Conservation (phyloP, 2,888 invertebrate species). For the Choristoneura rosaceana region DNA sequence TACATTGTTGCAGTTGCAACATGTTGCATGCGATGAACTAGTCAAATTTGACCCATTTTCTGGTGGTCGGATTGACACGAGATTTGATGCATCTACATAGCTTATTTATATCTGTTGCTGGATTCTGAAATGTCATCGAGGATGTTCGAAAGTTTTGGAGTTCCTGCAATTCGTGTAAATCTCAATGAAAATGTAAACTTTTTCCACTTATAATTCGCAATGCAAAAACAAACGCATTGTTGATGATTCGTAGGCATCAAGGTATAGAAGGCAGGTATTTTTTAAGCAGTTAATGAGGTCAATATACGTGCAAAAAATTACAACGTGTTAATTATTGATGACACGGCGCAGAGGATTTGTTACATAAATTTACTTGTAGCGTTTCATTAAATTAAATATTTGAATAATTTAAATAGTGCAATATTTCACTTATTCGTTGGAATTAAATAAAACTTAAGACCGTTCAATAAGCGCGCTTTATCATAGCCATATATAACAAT, state of each 20-base stretch:
- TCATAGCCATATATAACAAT: neutral
- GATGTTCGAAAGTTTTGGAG: too few species aligned
- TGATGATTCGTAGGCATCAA: neutral
- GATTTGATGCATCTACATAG: too few species aligned
- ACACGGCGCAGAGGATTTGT: neutral
- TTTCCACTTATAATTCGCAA: too few species aligned
- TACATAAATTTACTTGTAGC: neutral
- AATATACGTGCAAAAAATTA: neutral
- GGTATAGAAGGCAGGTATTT: neutral
- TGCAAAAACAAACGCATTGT: too few species aligned
- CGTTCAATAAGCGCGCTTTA: neutral
- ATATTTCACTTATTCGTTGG: neutral
- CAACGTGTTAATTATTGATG: neutral
- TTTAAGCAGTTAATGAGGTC: neutral
- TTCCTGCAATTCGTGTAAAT: too few species aligned
- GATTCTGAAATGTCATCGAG: too few species aligned
- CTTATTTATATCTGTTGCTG: too few species aligned
- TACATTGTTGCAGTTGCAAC: too few species aligned
- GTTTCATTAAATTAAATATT: neutral
- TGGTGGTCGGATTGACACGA: too few species aligned
- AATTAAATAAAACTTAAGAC: neutral
- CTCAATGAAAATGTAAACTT: too few species aligned
- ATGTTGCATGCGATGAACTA: too few species aligned
- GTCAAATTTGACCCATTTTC: too few species aligned
- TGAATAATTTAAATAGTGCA: neutral